These are phyloP conservation scores for Cygnus olor DNA, from an alignment of 2,797 vertebrate genomes.

Conservation along the genomic window DNA sequence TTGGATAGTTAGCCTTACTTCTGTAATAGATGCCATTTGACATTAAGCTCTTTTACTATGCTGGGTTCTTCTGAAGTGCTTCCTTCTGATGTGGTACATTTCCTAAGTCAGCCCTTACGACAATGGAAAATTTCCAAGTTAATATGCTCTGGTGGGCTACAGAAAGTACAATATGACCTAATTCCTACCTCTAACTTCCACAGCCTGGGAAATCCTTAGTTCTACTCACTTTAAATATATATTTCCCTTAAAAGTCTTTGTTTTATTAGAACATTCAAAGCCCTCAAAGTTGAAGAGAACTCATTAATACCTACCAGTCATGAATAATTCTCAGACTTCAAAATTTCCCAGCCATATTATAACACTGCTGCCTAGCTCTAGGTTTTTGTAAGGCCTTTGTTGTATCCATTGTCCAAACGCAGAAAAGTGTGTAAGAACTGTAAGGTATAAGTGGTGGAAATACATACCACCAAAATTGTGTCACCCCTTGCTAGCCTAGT, in stretches of 20 bases:
- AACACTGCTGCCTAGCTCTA: neutral
- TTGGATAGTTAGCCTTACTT: neutral
- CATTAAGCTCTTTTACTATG: neutral
- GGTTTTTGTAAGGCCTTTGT: neutral
- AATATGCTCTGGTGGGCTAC: conserved; percentile 30
- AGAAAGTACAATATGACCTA: conserved; percentile 63
- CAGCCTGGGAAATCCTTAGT: conserved; percentile 21
- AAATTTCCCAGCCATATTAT: neutral
- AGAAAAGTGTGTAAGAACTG: neutral
- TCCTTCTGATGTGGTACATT: neutral
- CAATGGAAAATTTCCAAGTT: conserved; percentile 52
- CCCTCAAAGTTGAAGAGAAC: neutral
- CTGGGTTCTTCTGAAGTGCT: neutral
- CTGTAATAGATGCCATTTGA: neutral
- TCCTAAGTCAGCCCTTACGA: neutral
- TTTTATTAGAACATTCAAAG: conserved; percentile 11
- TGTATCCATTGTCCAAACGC: neutral
- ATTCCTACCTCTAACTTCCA: conserved; percentile 46
- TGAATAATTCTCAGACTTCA: neutral
- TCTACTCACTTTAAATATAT: conserved; percentile 22
- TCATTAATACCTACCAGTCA: neutral
- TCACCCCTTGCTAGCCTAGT: neutral
- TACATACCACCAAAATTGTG: neutral
- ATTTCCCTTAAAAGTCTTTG: conserved; percentile 22
- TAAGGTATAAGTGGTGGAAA: neutral